Percentiles rank a stretch among this genome's conserved stretches.
Conservation (phyloP, 2,888 invertebrate genomes). For the Hydrotaea cyrtoneurina region DNA sequence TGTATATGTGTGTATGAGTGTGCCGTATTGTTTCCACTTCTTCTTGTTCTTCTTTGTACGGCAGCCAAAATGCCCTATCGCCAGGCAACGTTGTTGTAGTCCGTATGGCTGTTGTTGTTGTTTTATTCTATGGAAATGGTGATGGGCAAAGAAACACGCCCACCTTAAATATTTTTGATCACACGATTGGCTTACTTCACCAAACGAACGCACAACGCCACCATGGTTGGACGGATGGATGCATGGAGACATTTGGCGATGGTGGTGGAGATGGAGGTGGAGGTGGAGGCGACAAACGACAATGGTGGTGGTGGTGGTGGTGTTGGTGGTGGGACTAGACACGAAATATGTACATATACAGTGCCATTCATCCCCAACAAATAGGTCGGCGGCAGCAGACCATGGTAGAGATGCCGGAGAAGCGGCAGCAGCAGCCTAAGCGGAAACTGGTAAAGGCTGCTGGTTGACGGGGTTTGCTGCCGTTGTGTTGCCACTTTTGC, state of each 20-base stretch:
- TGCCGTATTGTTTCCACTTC: conserved; percentile 6
- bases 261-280: background rate
- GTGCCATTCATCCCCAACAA: conserved; percentile 51
- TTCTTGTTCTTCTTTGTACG: conserved; percentile 40
- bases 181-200: conserved; percentile 54
- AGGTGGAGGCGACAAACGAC: background rate
- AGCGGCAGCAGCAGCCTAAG: conserved; percentile 68
- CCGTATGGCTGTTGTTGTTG: conserved; percentile 24
- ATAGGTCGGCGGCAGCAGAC: conserved; percentile 42
- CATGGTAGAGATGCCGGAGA: conserved; percentile 10
- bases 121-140: conserved; percentile 45
- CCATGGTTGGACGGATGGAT: conserved; percentile 4
- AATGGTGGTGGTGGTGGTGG: conserved; percentile 37
- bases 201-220: background rate
- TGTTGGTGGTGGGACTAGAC: background rate
- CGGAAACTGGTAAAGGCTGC: conserved; percentile 78
- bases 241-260: background rate
- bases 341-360: no score
- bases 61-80: conserved; percentile 44
- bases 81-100: conserved; percentile 12
- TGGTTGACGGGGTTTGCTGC: conserved; percentile 77
- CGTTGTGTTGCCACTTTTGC: conserved; percentile 69
- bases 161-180: conserved; percentile 55
- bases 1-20: background rate
- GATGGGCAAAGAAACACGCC: conserved; percentile 62